phyloP scores from a whole-genome alignment of 2,797 vertebrate species.

The Cryptoprocta ferox region DNA sequence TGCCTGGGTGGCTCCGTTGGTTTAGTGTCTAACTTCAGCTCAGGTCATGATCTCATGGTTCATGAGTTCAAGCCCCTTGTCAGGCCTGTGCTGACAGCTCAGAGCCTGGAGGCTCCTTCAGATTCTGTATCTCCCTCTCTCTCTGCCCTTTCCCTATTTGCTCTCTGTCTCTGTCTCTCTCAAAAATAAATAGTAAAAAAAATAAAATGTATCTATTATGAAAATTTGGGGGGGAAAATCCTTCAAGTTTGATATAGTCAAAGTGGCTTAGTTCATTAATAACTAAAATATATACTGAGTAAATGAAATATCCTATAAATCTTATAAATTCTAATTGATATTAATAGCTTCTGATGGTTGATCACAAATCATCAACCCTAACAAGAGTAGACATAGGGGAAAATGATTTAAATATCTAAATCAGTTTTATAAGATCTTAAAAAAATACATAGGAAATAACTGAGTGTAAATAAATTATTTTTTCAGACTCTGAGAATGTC shows the following conservation, averaged over 20 bases:
- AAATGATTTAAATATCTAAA: slow-evolving; percentile 42
- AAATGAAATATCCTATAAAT: not conserved
- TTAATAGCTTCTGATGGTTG: not conserved
- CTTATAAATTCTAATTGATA: slow-evolving; percentile 22
- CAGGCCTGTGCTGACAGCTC: too few relatives aligned
- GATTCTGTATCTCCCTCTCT: too few relatives aligned
- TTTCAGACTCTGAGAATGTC: not conserved
- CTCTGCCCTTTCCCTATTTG: too few relatives aligned
- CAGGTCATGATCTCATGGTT: too few relatives aligned
- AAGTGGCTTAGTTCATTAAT: not conserved
- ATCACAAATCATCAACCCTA: not conserved
- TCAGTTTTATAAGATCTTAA: slow-evolving; percentile 27
- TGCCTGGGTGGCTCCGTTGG: too few relatives aligned
- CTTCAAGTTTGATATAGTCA: slow-evolving; percentile 5
- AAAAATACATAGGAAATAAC: not conserved
- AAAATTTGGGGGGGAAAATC: not conserved
- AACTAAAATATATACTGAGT: not conserved
- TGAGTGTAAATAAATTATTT: not conserved
- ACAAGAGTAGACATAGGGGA: not conserved
- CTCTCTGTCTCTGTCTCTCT: too few relatives aligned
- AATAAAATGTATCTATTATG: not conserved
- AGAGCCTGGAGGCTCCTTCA: too few relatives aligned
- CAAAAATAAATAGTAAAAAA: too few relatives aligned
- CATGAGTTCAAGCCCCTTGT: too few relatives aligned
- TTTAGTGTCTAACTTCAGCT: too few relatives aligned